Conservation (phyloP, 2,888 invertebrate genomes). For the Chloroclysta siterata region DNA sequence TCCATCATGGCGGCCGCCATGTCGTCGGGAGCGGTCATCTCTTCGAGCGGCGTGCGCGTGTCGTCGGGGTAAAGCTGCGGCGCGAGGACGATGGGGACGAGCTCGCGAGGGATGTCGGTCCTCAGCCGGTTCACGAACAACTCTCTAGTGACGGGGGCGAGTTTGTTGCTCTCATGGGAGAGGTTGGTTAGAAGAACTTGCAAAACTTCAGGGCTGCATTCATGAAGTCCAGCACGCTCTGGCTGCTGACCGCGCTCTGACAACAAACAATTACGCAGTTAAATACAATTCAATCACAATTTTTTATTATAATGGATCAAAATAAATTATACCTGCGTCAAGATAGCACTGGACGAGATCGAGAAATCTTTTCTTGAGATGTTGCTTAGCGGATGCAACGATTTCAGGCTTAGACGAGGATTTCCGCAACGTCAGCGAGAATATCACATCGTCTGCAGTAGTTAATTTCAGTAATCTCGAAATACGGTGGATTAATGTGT, state of each 20-base stretch:
- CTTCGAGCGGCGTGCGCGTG: conserved; percentile 86
- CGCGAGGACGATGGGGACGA: conserved; percentile 95
- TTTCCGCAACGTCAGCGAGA: conserved; percentile 92
- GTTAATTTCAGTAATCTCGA: conserved; percentile 94
- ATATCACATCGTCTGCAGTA: conserved; percentile 95
- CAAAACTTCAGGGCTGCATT: conserved; percentile 94
- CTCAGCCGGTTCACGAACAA: conserved; percentile 92
- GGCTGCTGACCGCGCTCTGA: conserved; percentile 87
- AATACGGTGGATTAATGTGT: conserved; percentile 92
- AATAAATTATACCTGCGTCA: conserved; percentile 88
- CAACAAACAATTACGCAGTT: conserved; percentile 19
- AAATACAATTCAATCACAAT: too few relatives aligned
- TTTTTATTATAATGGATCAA: neutral
- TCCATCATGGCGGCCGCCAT: conserved; percentile 88
- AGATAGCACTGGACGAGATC: conserved; percentile 94
- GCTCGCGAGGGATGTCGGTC: conserved; percentile 94
- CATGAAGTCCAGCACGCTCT: conserved; percentile 93
- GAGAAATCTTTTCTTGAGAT: conserved; percentile 92
- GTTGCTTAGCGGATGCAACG: conserved; percentile 89
- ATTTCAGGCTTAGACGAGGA: conserved; percentile 92
- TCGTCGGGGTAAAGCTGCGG: conserved; percentile 94
- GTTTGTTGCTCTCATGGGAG: conserved; percentile 86
- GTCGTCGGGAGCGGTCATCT: conserved; percentile 87
- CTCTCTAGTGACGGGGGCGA: conserved; percentile 90
- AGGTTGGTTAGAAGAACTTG: conserved; percentile 90